Conservation (phyloP, 2,797 vertebrate species). For the Phyllotis vaccarum region DNA sequence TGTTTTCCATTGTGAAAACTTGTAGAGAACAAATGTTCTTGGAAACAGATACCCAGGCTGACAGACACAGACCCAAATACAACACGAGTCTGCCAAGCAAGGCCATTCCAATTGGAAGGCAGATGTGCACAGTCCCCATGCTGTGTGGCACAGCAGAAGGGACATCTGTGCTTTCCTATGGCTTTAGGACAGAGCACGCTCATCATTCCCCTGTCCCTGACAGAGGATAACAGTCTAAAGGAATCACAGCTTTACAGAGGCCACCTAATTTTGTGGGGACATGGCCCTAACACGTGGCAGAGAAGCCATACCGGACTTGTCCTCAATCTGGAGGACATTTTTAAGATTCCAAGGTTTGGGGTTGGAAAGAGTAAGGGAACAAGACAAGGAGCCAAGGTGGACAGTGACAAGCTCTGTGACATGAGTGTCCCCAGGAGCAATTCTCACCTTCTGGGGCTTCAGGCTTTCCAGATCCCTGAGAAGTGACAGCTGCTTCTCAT, state of each 20-base stretch:
- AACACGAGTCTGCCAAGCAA: constrained; percentile 38
- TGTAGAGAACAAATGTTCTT: constrained; percentile 53
- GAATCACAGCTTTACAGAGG: not conserved
- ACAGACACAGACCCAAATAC: constrained; percentile 47
- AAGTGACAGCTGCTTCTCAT: constrained; percentile 80
- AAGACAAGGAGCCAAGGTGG: not conserved
- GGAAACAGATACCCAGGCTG: constrained; percentile 36
- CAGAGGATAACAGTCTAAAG: not conserved
- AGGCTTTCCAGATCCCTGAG: constrained; percentile 77
- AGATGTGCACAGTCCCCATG: not conserved
- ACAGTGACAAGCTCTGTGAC: not conserved
- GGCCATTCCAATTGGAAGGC: constrained; percentile 7
- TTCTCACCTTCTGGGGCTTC: constrained; percentile 87
- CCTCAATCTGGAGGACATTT: not conserved
- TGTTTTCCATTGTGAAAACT: constrained; percentile 50
- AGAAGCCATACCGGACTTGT: not conserved
- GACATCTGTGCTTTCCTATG: not conserved
- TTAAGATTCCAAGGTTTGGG: not conserved
- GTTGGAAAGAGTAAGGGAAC: not conserved
- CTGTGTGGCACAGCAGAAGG: not conserved
- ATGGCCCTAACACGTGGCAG: not conserved
- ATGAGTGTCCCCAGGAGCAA: not conserved
- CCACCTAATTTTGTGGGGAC: not conserved
- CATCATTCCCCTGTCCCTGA: not conserved
- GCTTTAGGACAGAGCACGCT: not conserved